These are phyloP conservation scores for Lasioglossum pauxillum DNA, from an alignment of 2,888 invertebrate species.

Conservation along the genomic window DNA sequence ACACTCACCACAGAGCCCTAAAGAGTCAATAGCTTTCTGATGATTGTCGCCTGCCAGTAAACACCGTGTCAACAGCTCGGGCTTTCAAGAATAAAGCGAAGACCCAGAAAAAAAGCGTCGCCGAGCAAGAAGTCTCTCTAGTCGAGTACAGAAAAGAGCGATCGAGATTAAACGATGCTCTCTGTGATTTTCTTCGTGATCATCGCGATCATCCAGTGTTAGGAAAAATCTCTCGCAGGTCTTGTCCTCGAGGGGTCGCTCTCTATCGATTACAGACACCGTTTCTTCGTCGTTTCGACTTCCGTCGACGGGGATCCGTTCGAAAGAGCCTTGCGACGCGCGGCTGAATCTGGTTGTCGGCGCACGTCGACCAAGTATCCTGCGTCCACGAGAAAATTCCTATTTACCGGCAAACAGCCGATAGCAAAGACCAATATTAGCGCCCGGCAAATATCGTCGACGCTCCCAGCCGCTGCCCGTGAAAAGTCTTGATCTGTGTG, in stretches of 20 bases:
- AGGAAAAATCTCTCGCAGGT: not conserved
- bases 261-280: not conserved
- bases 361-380: constrained; percentile 50
- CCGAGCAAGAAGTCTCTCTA: not conserved
- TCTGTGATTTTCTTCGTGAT: not conserved
- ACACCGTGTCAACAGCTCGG: constrained; percentile 7
- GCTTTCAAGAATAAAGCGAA: constrained; percentile 16
- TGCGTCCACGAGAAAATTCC: constrained; percentile 62
- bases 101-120: not conserved
- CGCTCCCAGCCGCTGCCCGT: constrained; percentile 39
- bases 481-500: constrained; percentile 65
- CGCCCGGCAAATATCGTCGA: constrained; percentile 63
- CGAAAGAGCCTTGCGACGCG: constrained; percentile 34
- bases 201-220: not conserved
- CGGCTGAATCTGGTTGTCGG: constrained; percentile 41
- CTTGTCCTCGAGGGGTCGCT: not conserved
- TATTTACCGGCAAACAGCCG: constrained; percentile 71
- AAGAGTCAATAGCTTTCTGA: constrained; percentile 25
- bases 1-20: not conserved
- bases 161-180: not conserved
- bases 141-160: not conserved
- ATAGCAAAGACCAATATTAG: constrained; percentile 71
- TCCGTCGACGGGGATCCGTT: not conserved
- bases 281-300: not conserved
- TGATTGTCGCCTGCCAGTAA: constrained; percentile 11